Evolutionary conservation across 2,888 invertebrate genomes (phyloP), one percentile per base, ranked within the genome.

Genomic region (Limulus polyphemus): DNA sequence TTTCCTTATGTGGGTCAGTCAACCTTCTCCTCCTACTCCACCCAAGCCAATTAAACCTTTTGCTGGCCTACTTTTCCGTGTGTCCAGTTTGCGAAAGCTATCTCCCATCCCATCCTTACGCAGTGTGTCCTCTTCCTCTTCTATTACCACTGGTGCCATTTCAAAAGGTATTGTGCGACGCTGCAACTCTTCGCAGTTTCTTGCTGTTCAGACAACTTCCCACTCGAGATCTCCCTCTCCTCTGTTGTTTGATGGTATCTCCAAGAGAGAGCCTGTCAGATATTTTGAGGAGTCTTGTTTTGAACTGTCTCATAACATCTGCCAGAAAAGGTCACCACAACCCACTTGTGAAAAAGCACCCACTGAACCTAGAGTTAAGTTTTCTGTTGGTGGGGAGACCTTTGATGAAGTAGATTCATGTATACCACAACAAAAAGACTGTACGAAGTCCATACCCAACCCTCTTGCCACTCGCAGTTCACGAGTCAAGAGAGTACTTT

Each of bases 141-240:
- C 66, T 11, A 62, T 64, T 13, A 56, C 60, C 46, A 61, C 55
- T 47, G 52, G 56, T 61, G 62, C 56, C 12, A 49, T 58, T 55
- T 61, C 58, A 60, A 55, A 54, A 1, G 32, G 32, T 32, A 32
- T 32, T 32, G 32, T 32, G 32, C 32, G 32, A 32, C 32, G 32
- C 32, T 32, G 32, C 32, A 32, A 32, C 32, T 32, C 32, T 50
- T 60, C 62, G 56, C 55, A 58, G 14, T 58, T 62, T 47, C 59
- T 63, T 47, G 60, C 67, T 50, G 49, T 59, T 17, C 61, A 60
- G 49, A 57, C 55, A 49, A 58, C 60, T 13, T 13, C 62, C 49
- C 64, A 61, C 12, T 64, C 64, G 13, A 64, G 64, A 11, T 64
- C 64, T 59, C 64, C 67, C 61, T 64, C 64, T 62, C 66, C 66